Conservation (phyloP, 2,888 invertebrate genomes). For the Anaspis maculata region DNA sequence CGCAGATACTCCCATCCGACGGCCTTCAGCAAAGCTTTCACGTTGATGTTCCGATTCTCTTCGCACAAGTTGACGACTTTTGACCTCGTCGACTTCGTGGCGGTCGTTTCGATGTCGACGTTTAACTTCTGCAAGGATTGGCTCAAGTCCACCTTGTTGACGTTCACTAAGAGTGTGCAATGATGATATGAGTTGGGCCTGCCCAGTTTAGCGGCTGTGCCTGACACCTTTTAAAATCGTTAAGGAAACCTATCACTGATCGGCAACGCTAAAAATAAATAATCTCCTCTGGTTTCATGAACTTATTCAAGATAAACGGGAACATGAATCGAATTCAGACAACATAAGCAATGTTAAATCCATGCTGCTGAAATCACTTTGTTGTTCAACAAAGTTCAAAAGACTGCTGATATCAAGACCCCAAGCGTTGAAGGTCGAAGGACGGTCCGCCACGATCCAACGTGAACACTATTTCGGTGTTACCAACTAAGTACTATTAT, state of each 20-base stretch:
- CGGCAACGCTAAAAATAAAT: slow-evolving; percentile 1
- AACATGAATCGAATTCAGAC: no score
- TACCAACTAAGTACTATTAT: no score
- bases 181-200: slow-evolving; percentile 91
- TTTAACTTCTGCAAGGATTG: slow-evolving; percentile 65
- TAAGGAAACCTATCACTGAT: no score
- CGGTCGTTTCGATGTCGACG: slow-evolving; percentile 76
- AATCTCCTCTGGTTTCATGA: no score
- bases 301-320: no score
- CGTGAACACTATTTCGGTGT: no score
- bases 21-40: slow-evolving; percentile 65
- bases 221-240: slow-evolving; percentile 74
- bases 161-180: slow-evolving; percentile 86
- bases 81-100: slow-evolving; percentile 76
- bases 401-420: no score
- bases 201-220: slow-evolving; percentile 89
- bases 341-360: no score
- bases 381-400: no score
- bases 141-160: slow-evolving; percentile 67
- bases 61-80: slow-evolving; percentile 77
- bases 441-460: no score
- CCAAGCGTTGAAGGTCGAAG: no score
- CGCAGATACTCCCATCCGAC: slow-evolving; percentile 79
- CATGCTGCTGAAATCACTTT: no score
- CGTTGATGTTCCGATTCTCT: slow-evolving; percentile 60